A percentile compares a stretch with the other conserved stretches of the same genome.
These are phyloP conservation scores for Leptopilina boulardi DNA, from an alignment of 1,140 invertebrate species.

Conservation along the genomic window DNA sequence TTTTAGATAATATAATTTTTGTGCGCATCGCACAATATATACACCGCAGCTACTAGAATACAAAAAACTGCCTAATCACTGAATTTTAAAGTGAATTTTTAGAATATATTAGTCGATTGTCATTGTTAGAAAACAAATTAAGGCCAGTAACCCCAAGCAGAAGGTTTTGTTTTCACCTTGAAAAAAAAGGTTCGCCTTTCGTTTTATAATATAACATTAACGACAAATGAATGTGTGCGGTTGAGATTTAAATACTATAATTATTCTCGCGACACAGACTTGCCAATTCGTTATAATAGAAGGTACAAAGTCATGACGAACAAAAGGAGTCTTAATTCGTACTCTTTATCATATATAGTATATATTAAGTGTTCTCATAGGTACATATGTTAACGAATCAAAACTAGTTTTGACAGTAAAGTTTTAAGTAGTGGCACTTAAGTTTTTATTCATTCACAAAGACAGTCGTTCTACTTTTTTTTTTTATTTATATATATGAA, in stretches of 20 bases:
- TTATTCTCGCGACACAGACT: constrained; percentile 29
- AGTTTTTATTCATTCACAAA: constrained; percentile 23
- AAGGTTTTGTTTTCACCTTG: constrained; percentile 5
- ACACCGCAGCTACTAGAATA: constrained; percentile 44
- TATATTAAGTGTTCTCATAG: constrained; percentile 17
- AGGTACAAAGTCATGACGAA: constrained; percentile 14
- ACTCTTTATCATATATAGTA: constrained; percentile 1
- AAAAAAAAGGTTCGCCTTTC: neutral
- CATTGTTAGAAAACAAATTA: constrained; percentile 10
- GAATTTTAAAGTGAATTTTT: constrained; percentile 15
- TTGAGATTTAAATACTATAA: constrained; percentile 32
- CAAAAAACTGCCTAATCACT: constrained; percentile 60
- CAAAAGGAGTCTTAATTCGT: constrained; percentile 17
- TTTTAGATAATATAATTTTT: constrained; percentile 39
- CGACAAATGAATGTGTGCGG: constrained; percentile 38
- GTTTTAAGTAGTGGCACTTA: constrained; percentile 24
- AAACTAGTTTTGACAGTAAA: constrained; percentile 26
- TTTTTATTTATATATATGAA: too few relatives aligned
- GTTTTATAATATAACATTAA: constrained; percentile 21
- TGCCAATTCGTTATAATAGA: constrained; percentile 32
- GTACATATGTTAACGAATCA: constrained; percentile 24
- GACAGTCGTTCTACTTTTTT: neutral
- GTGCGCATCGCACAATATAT: constrained; percentile 22
- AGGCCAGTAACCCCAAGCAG: neutral
- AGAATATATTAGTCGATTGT: neutral